Conservation (phyloP, 2,888 invertebrate species). For the Allophyes oxyacanthae region DNA sequence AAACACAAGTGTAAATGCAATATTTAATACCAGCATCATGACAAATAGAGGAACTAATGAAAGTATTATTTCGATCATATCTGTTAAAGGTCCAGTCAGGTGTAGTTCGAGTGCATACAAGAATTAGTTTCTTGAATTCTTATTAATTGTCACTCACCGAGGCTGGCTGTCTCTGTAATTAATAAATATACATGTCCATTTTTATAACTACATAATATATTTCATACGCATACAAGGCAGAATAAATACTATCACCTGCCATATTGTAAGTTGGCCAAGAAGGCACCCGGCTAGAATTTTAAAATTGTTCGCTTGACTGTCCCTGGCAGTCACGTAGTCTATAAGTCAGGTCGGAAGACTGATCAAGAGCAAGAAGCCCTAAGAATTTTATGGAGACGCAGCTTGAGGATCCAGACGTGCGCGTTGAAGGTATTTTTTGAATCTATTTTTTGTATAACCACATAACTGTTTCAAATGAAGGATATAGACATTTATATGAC, state of each 20-base stretch:
- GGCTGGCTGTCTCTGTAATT: constrained; percentile 69
- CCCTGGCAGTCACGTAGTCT: constrained; percentile 88
- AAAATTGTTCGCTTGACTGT: constrained; percentile 89
- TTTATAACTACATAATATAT: constrained; percentile 55
- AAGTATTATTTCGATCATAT: constrained; percentile 88
- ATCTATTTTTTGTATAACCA: constrained; percentile 86
- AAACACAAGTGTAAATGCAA: constrained; percentile 75
- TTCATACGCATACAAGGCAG: constrained; percentile 56
- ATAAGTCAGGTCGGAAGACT: constrained; percentile 90
- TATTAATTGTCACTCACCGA: constrained; percentile 73
- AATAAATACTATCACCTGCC: constrained; percentile 62
- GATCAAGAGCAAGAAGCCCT: constrained; percentile 86
- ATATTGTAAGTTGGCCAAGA: constrained; percentile 75
- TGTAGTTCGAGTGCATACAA: constrained; percentile 88
- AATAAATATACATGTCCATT: constrained; percentile 62
- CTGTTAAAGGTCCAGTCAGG: constrained; percentile 90
- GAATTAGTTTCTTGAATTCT: constrained; percentile 79
- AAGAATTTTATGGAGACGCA: constrained; percentile 86
- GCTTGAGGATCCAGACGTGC: constrained; percentile 85
- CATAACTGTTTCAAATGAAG: constrained; percentile 67
- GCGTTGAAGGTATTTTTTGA: constrained; percentile 88
- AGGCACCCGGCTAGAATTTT: constrained; percentile 85
- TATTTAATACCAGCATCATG: constrained; percentile 78
- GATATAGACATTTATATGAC: constrained; percentile 57
- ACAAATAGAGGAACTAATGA: constrained; percentile 83